Percentiles rank a stretch among this genome's conserved stretches.
Conservation (phyloP, 2,797 vertebrate species). For the Garrulus glandarius region DNA sequence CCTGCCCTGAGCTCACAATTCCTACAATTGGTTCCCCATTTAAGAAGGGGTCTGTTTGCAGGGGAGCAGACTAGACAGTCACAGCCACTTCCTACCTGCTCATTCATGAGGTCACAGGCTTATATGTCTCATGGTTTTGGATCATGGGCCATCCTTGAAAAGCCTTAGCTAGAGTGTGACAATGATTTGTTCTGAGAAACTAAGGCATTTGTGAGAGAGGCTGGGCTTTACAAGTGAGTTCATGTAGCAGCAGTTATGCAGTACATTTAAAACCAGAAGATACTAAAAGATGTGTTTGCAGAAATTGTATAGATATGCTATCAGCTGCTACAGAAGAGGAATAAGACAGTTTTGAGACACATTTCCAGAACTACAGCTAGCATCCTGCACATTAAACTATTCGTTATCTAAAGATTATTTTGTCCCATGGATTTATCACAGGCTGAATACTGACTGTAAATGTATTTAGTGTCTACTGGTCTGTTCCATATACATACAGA, state of each 20-base stretch:
- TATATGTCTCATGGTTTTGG: accelerated
- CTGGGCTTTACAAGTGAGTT: background rate
- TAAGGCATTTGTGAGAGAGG: background rate
- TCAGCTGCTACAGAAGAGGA: background rate
- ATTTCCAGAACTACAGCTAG: background rate
- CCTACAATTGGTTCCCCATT: background rate
- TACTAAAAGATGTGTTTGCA: background rate
- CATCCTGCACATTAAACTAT: background rate
- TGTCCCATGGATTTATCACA: background rate
- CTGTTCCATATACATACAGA: background rate
- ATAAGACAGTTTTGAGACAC: background rate
- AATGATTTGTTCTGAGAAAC: background rate
- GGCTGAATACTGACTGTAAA: background rate
- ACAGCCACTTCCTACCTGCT: background rate
- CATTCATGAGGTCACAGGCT: background rate
- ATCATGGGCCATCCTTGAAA: background rate
- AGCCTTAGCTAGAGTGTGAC: background rate
- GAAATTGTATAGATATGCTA: background rate
- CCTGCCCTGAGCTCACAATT: background rate
- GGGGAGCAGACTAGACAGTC: background rate
- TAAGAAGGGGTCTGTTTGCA: background rate
- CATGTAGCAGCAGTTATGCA: background rate
- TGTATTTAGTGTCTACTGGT: background rate
- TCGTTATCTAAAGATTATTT: background rate
- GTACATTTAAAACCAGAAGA: background rate